Evolutionary conservation across 2,888 invertebrate genomes (phyloP).

Genomic region (Euplexia lucipara): DNA sequence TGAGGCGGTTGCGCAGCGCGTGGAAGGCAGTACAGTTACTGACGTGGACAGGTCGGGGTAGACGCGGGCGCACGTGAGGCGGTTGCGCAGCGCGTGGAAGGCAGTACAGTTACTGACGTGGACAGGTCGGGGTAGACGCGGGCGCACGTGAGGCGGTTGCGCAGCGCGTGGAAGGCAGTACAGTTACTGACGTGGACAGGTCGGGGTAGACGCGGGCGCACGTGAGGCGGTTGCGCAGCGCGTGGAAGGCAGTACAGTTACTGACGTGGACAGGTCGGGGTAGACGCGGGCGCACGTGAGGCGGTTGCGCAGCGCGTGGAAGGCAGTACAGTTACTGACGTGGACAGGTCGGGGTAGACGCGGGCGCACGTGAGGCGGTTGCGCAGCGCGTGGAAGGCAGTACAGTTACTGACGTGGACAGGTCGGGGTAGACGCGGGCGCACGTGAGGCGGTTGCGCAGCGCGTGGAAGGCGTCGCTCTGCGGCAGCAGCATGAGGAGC

Average conservation of each 20-base stretch:
- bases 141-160: constrained; percentile 92
- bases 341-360: no score
- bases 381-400: constrained; percentile 97
- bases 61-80: constrained; percentile 91
- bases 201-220: constrained; percentile 71
- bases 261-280: no score
- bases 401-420: constrained; percentile 14
- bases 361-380: constrained; percentile 93
- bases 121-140: constrained; percentile 49
- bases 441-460: constrained; percentile 93
- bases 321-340: no score
- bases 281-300: constrained; percentile 92
- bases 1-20: constrained; percentile 94
- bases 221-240: constrained; percentile 94
- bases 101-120: constrained; percentile 90
- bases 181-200: constrained; percentile 19
- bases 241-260: constrained; percentile 98
- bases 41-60: constrained; percentile 19
- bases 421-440: constrained; percentile 65
- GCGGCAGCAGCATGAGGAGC: constrained; percentile 98
- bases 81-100: constrained; percentile 95
- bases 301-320: constrained; percentile 95
- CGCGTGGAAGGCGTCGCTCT: constrained; percentile 98
- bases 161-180: constrained; percentile 97
- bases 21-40: no score